Conservation (phyloP, 2,113 vertebrate species). For the Cinclus cinclus region DNA sequence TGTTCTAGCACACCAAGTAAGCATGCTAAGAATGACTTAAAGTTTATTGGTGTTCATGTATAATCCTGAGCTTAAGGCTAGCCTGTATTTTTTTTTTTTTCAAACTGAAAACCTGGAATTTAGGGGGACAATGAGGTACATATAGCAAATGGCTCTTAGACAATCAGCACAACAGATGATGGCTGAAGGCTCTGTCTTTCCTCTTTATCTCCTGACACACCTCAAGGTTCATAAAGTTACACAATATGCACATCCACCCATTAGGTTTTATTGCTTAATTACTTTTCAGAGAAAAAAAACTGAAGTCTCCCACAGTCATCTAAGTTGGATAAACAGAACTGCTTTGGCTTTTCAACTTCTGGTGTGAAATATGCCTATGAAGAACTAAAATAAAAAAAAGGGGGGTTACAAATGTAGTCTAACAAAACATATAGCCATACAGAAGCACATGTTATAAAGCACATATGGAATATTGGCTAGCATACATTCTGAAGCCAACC, state of each 20-base stretch:
- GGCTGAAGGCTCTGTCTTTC: slow-evolving; percentile 42
- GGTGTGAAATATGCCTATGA: not conserved
- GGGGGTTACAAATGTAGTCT: not conserved
- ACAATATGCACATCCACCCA: slow-evolving; percentile 20
- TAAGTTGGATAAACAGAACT: not conserved
- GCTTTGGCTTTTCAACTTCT: not conserved
- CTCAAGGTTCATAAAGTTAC: slow-evolving; percentile 35
- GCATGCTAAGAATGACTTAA: not conserved
- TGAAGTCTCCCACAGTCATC: slow-evolving; percentile 11
- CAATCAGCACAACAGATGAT: not conserved
- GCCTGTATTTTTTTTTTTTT: not conserved
- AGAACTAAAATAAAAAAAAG: not conserved
- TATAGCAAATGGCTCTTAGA: not conserved
- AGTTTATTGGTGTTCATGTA: not conserved
- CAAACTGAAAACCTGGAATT: not conserved
- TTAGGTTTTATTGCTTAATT: slow-evolving; percentile 57
- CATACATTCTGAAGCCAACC: not conserved
- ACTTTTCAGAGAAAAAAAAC: not conserved
- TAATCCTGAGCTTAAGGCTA: not conserved
- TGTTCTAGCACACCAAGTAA: not conserved
- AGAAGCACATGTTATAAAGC: not conserved
- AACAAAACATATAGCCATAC: not conserved
- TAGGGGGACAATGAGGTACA: not conserved
- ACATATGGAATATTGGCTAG: not conserved
- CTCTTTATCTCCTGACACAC: not conserved